Evolutionary conservation across 1,140 invertebrate genomes (phyloP).

Genomic region (Orchestia grillus): DNA sequence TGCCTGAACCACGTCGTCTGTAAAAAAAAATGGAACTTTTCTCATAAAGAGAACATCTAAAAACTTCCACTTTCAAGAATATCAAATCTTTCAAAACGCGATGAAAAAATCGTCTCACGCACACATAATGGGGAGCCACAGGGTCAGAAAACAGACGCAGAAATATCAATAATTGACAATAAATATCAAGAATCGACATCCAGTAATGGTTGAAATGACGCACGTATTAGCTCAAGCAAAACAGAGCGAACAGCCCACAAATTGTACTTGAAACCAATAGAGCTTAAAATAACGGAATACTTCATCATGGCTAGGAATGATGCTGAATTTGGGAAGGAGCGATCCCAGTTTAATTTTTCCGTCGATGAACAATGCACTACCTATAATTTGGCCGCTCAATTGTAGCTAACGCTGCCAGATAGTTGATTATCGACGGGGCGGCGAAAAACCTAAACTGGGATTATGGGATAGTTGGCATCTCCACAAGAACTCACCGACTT

Average conservation of each 20-base stretch:
- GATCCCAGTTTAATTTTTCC: not conserved
- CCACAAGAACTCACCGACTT: not conserved
- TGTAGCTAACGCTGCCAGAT: too few species aligned
- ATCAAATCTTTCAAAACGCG: not conserved
- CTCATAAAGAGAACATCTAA: not conserved
- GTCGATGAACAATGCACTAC: too few species aligned
- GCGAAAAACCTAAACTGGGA: too few species aligned
- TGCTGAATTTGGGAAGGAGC: not conserved
- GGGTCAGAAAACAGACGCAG: not conserved
- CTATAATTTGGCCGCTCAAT: too few species aligned
- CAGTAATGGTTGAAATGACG: not conserved
- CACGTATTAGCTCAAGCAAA: not conserved
- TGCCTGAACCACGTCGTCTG: slow-evolving; percentile 62
- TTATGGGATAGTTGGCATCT: too few species aligned
- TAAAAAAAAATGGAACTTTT: slow-evolving; percentile 47
- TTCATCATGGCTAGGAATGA: not conserved
- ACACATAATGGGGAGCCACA: not conserved
- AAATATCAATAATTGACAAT: not conserved
- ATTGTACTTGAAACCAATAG: not conserved
- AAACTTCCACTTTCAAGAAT: not conserved
- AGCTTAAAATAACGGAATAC: not conserved
- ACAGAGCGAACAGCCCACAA: not conserved
- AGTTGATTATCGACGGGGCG: too few species aligned
- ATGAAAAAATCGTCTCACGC: not conserved
- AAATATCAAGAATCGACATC: not conserved